Evolutionary conservation across 2,797 vertebrate species (phyloP), one percentile per base, ranked within the genome.

Genomic region (Forpus xanthops): DNA sequence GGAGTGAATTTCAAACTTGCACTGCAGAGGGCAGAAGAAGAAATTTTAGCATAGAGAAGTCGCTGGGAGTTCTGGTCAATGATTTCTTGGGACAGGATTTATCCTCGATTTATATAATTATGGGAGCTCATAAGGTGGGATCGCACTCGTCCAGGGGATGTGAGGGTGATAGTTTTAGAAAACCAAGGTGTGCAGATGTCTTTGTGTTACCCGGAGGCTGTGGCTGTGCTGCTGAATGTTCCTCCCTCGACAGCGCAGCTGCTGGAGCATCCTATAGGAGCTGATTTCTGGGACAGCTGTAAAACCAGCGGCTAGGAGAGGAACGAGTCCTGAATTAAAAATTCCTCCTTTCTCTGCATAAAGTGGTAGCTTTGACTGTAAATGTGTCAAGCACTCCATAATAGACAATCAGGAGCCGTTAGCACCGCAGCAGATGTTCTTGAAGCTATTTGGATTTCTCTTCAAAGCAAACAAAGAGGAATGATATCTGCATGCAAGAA

Each of bases 391-490:
- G 35, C 35, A 5, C 56, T 87, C 86, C n/a, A 30, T 87, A 62
- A 90, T 45, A 72, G 78, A 60, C 4, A 24, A 66, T 45, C 64
- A 53, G 93, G 78, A 92, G 84, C 84, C 1, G 5, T 45, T 28
- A 83, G 75, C 86, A 18, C 52, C 0, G 0, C 86, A 87, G 89
- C 92, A 94, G 86, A 91, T 87, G 85, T 72, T 92, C 89, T 77
- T 5, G 0, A 35, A 93, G 93, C 75, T 75, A 23, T 94, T 89
- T 89, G 92, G 87, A 65, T 89, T 95, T 89, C 68, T 83, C 45
- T 96, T 72, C 92, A 93, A 85, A 93, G 88, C 90, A 89, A 70
- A 83, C 35, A 61, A 52, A 39, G 65, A 58, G 72, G 33, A 85
- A 33, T 23, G 24, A 39, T 56, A 13, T 0, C 16, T 77, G 84